Evolutionary conservation across 2,113 vertebrate species (phyloP).

Genomic region (Hystrix cristata): DNA sequence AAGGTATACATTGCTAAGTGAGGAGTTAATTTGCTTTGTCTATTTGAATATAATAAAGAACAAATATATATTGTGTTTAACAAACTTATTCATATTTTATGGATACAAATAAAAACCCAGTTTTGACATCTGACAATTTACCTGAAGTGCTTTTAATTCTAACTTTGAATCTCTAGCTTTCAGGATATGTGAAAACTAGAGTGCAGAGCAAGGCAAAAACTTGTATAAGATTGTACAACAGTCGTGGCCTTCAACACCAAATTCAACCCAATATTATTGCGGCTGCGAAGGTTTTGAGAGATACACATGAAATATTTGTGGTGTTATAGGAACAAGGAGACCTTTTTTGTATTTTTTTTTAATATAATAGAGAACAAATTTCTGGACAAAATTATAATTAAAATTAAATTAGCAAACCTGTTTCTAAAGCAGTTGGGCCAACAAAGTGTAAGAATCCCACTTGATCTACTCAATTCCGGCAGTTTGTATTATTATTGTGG

Average conservation of each 20-base stretch:
- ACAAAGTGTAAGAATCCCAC: not conserved
- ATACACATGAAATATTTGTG: not conserved
- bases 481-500: not conserved
- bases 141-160: not conserved
- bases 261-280: not conserved
- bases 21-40: not conserved
- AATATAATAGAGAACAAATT: not conserved
- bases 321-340: not conserved
- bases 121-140: not conserved
- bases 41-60: not conserved
- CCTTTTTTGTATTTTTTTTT: not conserved
- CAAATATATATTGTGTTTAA: not conserved
- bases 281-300: not conserved
- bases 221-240: not conserved
- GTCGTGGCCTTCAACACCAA: not conserved
- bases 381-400: not conserved
- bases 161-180: not conserved
- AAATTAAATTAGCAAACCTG: not conserved
- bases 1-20: not conserved
- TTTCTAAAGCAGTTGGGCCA: not conserved
- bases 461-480: not conserved
- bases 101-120: not conserved
- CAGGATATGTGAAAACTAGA: conserved; percentile 28
- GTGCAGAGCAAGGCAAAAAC: not conserved
- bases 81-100: not conserved